Conservation (phyloP, 2,797 vertebrate genomes). For the Hippocampus kuda region DNA sequence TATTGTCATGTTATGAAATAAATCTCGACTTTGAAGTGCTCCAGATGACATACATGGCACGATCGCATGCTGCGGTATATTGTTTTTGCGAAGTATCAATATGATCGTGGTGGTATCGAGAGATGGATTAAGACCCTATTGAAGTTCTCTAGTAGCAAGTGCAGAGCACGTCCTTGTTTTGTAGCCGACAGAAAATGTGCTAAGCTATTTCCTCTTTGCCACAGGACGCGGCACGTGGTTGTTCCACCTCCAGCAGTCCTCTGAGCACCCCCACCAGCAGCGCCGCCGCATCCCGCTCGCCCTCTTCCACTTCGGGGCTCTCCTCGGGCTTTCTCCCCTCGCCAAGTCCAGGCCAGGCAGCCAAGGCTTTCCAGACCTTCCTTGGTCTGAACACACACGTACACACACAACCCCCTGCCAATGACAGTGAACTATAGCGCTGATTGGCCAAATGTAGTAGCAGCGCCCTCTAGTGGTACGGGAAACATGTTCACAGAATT, state of each 20-base stretch:
- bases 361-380: slow-evolving; percentile 78
- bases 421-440: not conserved
- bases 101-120: no score
- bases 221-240: slow-evolving; percentile 56
- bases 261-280: slow-evolving; percentile 76
- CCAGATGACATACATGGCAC: no score
- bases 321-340: slow-evolving; percentile 82
- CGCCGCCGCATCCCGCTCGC: slow-evolving; percentile 66
- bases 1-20: no score
- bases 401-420: not conserved
- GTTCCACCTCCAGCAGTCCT: slow-evolving; percentile 76
- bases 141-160: no score
- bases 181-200: not conserved
- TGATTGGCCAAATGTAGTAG: not conserved
- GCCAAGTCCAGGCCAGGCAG: slow-evolving; percentile 68
- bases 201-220: not conserved
- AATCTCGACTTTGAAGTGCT: no score
- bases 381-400: slow-evolving; percentile 66
- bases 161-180: not conserved
- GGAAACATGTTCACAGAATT: not conserved
- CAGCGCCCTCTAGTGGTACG: not conserved
- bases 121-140: no score
- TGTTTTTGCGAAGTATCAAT: no score
- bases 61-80: no score
- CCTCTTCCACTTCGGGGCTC: slow-evolving; percentile 74